Conservation (phyloP, 2,113 vertebrate genomes). For the Otus sunia region DNA sequence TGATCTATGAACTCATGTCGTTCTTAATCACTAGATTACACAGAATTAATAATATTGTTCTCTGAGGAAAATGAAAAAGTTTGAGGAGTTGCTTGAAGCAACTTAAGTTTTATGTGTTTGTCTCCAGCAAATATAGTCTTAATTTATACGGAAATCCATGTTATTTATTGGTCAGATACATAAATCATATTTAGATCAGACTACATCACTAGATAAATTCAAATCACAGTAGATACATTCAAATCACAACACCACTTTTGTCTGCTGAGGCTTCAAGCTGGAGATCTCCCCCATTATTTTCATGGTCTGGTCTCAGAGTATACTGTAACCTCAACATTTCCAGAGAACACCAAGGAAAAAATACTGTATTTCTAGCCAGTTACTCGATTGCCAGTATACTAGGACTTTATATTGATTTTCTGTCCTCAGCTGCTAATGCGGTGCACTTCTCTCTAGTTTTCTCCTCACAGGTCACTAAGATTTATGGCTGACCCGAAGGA, state of each 20-base stretch:
- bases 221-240: neutral
- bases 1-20: neutral
- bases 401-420: conserved; percentile 56
- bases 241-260: neutral
- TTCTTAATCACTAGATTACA: neutral
- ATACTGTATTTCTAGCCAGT: conserved; percentile 13
- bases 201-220: neutral
- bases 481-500: conserved; percentile 29
- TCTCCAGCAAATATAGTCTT: neutral
- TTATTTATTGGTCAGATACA: neutral
- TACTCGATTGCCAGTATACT: neutral
- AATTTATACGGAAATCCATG: neutral
- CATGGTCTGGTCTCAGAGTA: neutral
- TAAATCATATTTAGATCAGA: neutral
- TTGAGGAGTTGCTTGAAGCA: neutral
- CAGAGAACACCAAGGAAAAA: conserved; percentile 9
- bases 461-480: conserved; percentile 54
- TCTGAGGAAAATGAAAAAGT: neutral
- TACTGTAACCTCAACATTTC: conserved; percentile 23
- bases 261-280: neutral
- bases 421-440: conserved; percentile 57
- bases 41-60: neutral
- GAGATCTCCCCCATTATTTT: neutral
- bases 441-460: conserved; percentile 53
- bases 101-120: neutral